phyloP scores from a whole-genome alignment of 2,797 vertebrate species.

The Semaprochilodus insignis region DNA sequence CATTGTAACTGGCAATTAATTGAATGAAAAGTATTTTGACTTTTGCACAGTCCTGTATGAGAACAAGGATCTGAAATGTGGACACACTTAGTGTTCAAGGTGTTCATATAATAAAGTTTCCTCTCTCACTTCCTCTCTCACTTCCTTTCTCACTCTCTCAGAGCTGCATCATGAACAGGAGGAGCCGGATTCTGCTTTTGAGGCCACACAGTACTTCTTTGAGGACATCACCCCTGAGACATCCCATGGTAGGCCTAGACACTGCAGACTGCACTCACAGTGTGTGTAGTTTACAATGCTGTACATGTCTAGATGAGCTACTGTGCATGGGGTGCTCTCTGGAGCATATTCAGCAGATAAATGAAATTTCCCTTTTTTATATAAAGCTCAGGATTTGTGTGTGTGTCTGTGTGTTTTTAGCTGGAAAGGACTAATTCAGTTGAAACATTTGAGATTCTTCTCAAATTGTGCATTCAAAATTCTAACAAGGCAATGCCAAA shows the following conservation, averaged over 20 bases:
- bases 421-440: not conserved
- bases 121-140: not conserved
- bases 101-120: not conserved
- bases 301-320: not conserved
- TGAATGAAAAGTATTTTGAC: too few species aligned
- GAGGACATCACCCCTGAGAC: conserved; percentile 96
- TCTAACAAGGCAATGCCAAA: not conserved
- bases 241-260: conserved; percentile 82
- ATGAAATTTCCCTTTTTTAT: not conserved
- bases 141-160: conserved; percentile 58
- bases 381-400: not conserved
- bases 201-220: conserved; percentile 98
- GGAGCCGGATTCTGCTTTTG: conserved; percentile 96
- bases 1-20: too few species aligned
- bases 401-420: not conserved
- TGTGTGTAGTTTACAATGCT: not conserved
- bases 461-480: not conserved
- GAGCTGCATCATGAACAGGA: conserved; percentile 89
- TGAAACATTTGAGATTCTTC: not conserved
- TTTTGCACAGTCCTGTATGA: not conserved
- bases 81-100: not conserved
- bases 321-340: not conserved
- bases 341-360: not conserved
- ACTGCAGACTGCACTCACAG: not conserved
- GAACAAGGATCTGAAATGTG: not conserved